Conservation (phyloP, 2,113 vertebrate genomes). For the Hymenochirus boettgeri region DNA sequence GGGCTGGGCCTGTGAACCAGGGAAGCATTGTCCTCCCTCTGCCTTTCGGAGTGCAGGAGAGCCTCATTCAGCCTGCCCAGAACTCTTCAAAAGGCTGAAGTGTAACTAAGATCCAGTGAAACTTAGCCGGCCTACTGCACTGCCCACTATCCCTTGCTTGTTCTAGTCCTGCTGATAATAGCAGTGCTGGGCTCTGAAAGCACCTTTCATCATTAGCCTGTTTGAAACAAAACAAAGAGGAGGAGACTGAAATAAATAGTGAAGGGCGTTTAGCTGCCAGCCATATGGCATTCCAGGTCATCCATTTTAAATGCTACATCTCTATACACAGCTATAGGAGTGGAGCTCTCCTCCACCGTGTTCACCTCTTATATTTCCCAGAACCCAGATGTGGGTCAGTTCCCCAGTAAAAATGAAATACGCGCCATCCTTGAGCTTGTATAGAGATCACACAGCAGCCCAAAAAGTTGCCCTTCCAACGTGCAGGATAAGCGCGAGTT, state of each 20-base stretch:
- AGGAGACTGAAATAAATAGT: not conserved
- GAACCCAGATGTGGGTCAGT: constrained; percentile 46
- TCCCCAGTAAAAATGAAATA: constrained; percentile 44
- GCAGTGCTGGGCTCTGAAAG: constrained; percentile 48
- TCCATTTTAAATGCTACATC: not conserved
- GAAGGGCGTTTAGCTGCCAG: not conserved
- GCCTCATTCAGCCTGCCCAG: constrained; percentile 61
- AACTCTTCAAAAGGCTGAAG: constrained; percentile 65
- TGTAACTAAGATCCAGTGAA: constrained; percentile 65
- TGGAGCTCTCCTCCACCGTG: not conserved
- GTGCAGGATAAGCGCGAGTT: constrained; percentile 44
- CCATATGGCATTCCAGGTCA: constrained; percentile 41
- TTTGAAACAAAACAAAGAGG: constrained; percentile 1
- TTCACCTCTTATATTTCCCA: constrained; percentile 57
- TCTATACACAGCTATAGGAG: constrained; percentile 36
- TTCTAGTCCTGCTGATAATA: constrained; percentile 47
- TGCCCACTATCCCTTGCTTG: constrained; percentile 51
- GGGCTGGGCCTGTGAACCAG: constrained; percentile 65
- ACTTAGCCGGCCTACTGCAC: constrained; percentile 62
- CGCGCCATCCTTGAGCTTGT: constrained; percentile 53
- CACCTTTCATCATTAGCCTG: constrained; percentile 49
- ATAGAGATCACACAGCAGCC: constrained; percentile 55
- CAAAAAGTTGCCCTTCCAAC: constrained; percentile 47
- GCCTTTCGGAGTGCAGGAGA: constrained; percentile 55
- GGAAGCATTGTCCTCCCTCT: constrained; percentile 61